These are phyloP conservation scores for Perodicticus potto DNA, from an alignment of 2,797 vertebrate genomes.

Conservation along the genomic window DNA sequence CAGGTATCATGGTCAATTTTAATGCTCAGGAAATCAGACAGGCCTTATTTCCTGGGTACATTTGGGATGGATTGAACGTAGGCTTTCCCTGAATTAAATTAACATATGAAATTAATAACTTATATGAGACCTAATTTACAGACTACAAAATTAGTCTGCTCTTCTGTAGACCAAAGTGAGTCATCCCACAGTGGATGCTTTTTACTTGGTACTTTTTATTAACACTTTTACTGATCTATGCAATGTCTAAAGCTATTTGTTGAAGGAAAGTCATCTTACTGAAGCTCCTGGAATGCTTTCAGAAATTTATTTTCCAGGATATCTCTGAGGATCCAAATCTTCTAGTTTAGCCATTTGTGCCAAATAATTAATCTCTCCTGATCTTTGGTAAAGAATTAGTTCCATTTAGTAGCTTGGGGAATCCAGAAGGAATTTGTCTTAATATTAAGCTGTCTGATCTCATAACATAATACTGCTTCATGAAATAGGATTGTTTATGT, in stretches of 20 bases:
- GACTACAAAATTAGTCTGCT: neutral
- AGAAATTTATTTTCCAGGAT: conserved; percentile 74
- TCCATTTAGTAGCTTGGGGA: conserved; percentile 60
- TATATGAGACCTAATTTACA: neutral
- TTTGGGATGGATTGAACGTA: neutral
- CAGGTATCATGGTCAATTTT: neutral
- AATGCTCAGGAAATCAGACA: neutral
- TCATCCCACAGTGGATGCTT: neutral
- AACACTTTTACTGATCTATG: neutral
- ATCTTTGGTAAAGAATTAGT: conserved; percentile 75
- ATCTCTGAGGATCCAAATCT: conserved; percentile 56
- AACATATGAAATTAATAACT: neutral
- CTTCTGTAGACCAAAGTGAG: conserved; percentile 25
- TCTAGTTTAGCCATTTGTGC: conserved; percentile 67
- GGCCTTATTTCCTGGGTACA: neutral
- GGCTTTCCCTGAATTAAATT: neutral
- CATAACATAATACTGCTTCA: conserved; percentile 70
- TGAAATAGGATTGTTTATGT: conserved; percentile 33
- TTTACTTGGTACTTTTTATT: conserved; percentile 50
- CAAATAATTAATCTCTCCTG: conserved; percentile 70
- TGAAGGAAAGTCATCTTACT: conserved; percentile 65
- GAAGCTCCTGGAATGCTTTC: conserved; percentile 76
- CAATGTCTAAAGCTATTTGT: conserved; percentile 62
- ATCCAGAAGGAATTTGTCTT: conserved; percentile 70
- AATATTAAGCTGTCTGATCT: conserved; percentile 70